Evolutionary conservation across 2,797 vertebrate genomes (phyloP).

Genomic region (Coranthus polyacanthus): DNA sequence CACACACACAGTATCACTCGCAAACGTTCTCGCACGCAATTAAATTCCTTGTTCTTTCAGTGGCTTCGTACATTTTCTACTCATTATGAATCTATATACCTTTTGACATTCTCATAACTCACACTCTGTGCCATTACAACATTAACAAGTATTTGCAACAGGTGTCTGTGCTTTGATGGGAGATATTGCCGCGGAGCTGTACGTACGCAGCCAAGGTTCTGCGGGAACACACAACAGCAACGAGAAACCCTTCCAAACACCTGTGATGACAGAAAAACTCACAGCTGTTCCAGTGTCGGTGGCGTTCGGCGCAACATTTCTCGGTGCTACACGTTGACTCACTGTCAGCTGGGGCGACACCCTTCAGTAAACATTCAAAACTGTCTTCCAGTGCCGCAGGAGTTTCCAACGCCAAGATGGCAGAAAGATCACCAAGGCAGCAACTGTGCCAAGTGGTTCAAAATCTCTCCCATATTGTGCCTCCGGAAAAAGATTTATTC

Average conservation of each 20-base stretch:
- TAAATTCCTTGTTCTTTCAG: slow-evolving; percentile 24
- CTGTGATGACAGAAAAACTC: slow-evolving; percentile 37
- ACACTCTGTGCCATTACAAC: slow-evolving; percentile 47
- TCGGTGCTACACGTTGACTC: slow-evolving; percentile 43
- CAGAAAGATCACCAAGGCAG: slow-evolving; percentile 38
- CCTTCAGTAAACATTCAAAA: slow-evolving; percentile 39
- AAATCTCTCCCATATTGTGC: slow-evolving; percentile 45
- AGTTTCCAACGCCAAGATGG: slow-evolving; percentile 25
- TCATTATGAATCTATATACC: slow-evolving; percentile 16
- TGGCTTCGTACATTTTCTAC: slow-evolving; percentile 20
- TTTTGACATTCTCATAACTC: slow-evolving; percentile 11
- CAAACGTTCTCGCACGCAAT: slow-evolving; percentile 23
- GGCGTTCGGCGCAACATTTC: slow-evolving; percentile 46
- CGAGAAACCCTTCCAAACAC: slow-evolving; percentile 28
- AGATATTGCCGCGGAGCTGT: slow-evolving; percentile 25
- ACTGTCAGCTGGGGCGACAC: slow-evolving; percentile 38
- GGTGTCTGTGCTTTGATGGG: slow-evolving; percentile 64
- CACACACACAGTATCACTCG: slow-evolving; percentile 4
- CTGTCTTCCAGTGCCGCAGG: slow-evolving; percentile 22
- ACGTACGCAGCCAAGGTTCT: slow-evolving; percentile 20
- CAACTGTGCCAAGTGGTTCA: slow-evolving; percentile 22
- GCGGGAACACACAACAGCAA: slow-evolving; percentile 8
- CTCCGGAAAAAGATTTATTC: slow-evolving; percentile 37
- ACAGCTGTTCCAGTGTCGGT: slow-evolving; percentile 60
- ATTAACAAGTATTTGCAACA: slow-evolving; percentile 26